Base-by-base conservation (phyloP, 2,113 vertebrate genomes). In the Bagarius yarrelli region DNA sequence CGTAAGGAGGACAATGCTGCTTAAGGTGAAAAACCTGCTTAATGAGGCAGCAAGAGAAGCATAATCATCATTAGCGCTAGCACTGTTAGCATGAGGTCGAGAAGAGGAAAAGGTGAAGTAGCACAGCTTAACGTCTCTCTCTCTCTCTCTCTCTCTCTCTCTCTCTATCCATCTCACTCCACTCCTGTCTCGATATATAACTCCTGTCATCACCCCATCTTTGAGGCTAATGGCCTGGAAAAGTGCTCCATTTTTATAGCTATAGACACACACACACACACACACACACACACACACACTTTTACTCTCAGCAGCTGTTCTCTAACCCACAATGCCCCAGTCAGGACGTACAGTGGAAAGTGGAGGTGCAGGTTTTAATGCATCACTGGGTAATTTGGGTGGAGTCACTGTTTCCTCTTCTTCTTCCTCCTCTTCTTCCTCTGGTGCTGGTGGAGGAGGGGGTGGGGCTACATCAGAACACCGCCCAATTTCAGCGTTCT, bases 401-500 rank as follows among this genome's bases (percentile, higher is more conserved):
- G 86, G 73, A 2, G 79, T 52, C 14, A 82, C 53, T 15, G 32
- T 83, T 8, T 86, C 85, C 73, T 87, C 88, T 83, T 44, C 90
- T 83, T 78, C 91, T 64, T 88, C 90, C 0, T 88, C 87, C 81
- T 88, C 83, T 67, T 84, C 83, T 1, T 78, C 89, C 70, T 52
- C 92, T 52, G 89, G 91, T 70, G 47, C 8, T 52, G 87, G 90
- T 30, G 79, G 89, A 34, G 89, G 86, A 3, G 88, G 90, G 40
- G 84, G 90, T 1, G 91, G 89, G 77, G 91, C 90, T 44, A 94
- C 83, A 72, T 89, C 91, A 40, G 92, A 91, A 84, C 97, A 98
- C 50, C 63, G 93, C 13, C 98, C 98, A 32, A 99, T 99, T 83
- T 99, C 96, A 4, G 97, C 97, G 66, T 98, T 97, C 92, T 96